These are phyloP conservation scores for Onychomys leucogaster DNA, from an alignment of 2,797 vertebrate species.

Conservation along the genomic window DNA sequence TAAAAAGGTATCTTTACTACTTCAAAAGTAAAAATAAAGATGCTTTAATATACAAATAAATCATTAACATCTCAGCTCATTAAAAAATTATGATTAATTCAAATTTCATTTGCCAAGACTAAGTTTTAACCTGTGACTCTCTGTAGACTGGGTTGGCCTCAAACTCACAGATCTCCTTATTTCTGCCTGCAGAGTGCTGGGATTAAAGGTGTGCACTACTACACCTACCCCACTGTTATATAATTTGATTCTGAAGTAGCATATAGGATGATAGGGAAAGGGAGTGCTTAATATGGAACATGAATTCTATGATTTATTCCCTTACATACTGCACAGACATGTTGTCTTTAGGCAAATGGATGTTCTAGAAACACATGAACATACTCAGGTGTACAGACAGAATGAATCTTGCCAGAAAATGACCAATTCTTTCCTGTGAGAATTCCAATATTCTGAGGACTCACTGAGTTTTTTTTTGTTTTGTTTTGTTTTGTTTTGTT, in stretches of 20 bases:
- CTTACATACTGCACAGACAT: background rate
- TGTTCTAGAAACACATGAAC: background rate
- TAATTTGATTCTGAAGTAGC: conserved; percentile 13
- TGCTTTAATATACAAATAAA: conserved; percentile 22
- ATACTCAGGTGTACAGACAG: background rate
- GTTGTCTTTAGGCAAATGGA: background rate
- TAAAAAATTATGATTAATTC: background rate
- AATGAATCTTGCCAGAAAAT: background rate
- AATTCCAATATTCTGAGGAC: background rate
- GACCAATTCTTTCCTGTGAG: background rate
- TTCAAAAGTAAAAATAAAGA: conserved; percentile 1
- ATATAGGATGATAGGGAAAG: background rate
- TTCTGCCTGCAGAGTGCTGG: background rate
- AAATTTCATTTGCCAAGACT: background rate
- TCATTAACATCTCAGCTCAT: background rate
- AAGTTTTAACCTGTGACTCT: background rate
- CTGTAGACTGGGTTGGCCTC: background rate
- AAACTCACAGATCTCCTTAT: background rate
- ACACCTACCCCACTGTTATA: background rate
- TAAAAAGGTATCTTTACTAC: background rate
- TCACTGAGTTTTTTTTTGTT: background rate
- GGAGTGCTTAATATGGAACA: background rate
- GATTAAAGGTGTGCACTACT: background rate
- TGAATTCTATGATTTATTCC: background rate
- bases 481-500: no score